Base-by-base conservation (phyloP, 92 coral and sea anemone species). In the Umimayanthus chanpuru region DNA sequence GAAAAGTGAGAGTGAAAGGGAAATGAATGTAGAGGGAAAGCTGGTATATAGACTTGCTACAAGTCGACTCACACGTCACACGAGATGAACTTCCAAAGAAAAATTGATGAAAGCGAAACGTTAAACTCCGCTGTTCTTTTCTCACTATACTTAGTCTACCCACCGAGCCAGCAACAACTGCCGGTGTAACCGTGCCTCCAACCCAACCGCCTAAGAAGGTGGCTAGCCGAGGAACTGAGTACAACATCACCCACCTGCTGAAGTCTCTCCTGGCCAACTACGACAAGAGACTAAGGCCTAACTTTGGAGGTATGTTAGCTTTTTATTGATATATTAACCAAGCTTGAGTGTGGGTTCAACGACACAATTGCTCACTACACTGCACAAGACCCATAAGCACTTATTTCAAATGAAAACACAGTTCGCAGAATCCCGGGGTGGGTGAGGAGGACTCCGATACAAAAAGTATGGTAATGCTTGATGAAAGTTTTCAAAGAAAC, bases 211-310 rank as follows among this genome's bases (percentile, higher is more conserved):
- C 87, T 2, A 83, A 83, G 28, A 83, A 36, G 66, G n/a, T 50
- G 23, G 78, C 44, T 3, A 58, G 43, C 20, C 29, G 47, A 9
- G 38, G 78, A 4, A 11, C 77, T 26, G 23, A 12, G 70, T 70
- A 83, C 78, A 83, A 83, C 77, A 68, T 83, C 66, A 83, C 87
- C 4, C 67, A 44, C 39, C 65, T 83, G 41, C 65, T 83, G 67
- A 26, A 83, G 28, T 70, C 38, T 67, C 65, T 83, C 14, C 53
- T 83, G 21, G 64, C 30, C 41, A 40, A n/a, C 9, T 83, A 83
- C 36, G 87, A 83, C 87, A 83, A 83, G 65, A 28, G 78, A 30
- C 87, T 83, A 11, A 26, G 87, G 43, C 87, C 87, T 4, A 83
- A 83, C 26, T 83, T 83, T 83, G 87, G 87, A 83, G 87, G 87